phyloP scores from a whole-genome alignment of 2,797 vertebrate genomes.

The Notolabrus celidotus region DNA sequence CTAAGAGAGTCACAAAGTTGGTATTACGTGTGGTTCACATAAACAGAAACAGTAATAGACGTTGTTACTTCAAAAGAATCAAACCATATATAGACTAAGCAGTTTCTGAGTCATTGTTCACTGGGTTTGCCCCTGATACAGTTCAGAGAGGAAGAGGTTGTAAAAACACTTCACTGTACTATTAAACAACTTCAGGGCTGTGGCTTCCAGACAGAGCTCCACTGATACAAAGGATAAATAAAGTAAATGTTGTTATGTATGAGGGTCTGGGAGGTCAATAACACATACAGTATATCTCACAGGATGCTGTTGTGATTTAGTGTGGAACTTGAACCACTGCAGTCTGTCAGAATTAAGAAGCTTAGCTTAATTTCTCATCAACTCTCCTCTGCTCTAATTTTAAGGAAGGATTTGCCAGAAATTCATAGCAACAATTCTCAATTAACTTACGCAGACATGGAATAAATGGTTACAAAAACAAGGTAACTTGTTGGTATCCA shows the following conservation, averaged over 20 bases:
- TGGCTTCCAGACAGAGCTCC: conserved; percentile 36
- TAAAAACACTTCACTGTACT: conserved; percentile 62
- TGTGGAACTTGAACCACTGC: not conserved
- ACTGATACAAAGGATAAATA: conserved; percentile 37
- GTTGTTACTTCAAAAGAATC: conserved; percentile 29
- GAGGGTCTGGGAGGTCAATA: conserved; percentile 16
- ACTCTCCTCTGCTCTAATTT: not conserved
- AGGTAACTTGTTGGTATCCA: too few relatives aligned
- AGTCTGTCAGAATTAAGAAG: not conserved
- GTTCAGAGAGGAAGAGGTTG: conserved; percentile 64
- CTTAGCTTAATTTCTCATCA: not conserved
- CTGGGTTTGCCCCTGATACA: conserved; percentile 29
- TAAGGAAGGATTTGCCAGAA: too few relatives aligned
- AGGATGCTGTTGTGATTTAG: conserved; percentile 11
- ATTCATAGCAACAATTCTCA: too few relatives aligned
- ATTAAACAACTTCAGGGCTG: conserved; percentile 50
- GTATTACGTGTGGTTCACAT: not conserved
- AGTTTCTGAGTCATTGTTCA: conserved; percentile 54
- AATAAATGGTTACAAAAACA: too few relatives aligned
- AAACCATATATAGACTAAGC: conserved; percentile 38
- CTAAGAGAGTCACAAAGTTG: conserved; percentile 12
- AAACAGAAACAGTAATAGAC: conserved; percentile 27
- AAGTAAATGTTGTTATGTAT: conserved; percentile 3
- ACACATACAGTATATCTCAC: conserved; percentile 15
- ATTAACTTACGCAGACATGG: too few relatives aligned